phyloP scores from a whole-genome alignment of 2,113 vertebrate species.

The Phylloscopus trochilus region DNA sequence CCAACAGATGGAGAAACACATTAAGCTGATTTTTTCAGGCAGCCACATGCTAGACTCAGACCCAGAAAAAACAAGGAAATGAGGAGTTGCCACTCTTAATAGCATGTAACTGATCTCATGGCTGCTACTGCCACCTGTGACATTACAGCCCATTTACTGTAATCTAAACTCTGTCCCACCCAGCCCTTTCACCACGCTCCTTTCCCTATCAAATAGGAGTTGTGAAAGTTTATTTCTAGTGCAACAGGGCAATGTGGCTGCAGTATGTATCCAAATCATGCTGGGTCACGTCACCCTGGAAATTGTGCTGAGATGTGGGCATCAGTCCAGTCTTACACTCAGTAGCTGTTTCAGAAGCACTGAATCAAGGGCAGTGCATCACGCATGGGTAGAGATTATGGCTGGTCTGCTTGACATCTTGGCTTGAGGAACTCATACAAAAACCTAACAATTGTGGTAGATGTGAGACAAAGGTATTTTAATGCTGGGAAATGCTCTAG shows the following conservation, averaged over 20 bases:
- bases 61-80: constrained; percentile 38
- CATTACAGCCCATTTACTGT: neutral
- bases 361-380: neutral
- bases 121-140: neutral
- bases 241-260: neutral
- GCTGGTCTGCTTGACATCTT: neutral
- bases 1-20: constrained; percentile 54
- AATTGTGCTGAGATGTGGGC: neutral
- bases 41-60: neutral
- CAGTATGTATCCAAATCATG: neutral
- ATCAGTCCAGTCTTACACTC: neutral
- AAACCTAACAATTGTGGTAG: neutral
- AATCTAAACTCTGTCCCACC: neutral
- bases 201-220: neutral
- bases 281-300: neutral
- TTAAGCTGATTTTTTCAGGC: constrained; percentile 59
- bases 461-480: neutral
- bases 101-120: neutral
- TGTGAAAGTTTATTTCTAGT: constrained; percentile 2
- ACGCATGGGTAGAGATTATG: neutral
- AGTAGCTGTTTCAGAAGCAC: neutral
- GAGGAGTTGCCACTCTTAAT: neutral
- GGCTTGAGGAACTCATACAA: neutral
- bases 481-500: neutral
- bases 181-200: neutral